Conservation (phyloP, 2,888 invertebrate species). For the Callyntrura sp. region DNA sequence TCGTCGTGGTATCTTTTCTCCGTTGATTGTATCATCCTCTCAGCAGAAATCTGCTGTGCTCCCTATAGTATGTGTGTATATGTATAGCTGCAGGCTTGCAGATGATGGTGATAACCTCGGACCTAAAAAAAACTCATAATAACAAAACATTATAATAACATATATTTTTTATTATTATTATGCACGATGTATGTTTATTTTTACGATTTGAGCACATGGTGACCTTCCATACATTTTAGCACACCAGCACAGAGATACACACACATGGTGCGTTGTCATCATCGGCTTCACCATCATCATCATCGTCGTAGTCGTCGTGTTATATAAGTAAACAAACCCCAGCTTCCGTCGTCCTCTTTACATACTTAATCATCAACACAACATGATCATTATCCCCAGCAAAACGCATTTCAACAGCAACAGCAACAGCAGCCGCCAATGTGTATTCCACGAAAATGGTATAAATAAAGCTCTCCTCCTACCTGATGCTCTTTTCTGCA, state of each 20-base stretch:
- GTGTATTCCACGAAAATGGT: too few species aligned
- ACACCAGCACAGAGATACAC: not conserved
- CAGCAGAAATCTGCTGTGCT: not conserved
- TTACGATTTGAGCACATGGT: slow-evolving; percentile 26
- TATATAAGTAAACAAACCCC: not conserved
- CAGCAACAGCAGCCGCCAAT: not conserved
- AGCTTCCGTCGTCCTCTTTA: slow-evolving; percentile 62
- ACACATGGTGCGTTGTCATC: too few species aligned
- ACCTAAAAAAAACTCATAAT: slow-evolving; percentile 12
- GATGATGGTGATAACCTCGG: slow-evolving; percentile 38
- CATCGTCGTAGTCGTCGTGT: too few species aligned
- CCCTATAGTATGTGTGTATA: not conserved
- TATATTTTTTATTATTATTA: not conserved
- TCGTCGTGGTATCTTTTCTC: not conserved
- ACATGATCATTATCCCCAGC: not conserved
- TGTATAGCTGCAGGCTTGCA: not conserved
- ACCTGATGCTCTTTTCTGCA: not conserved
- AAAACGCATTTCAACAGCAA: not conserved
- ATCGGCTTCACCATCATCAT: too few species aligned
- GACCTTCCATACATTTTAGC: slow-evolving; percentile 21
- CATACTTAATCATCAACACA: slow-evolving; percentile 45
- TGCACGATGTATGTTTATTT: not conserved
- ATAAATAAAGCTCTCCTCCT: too few species aligned
- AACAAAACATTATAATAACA: not conserved
- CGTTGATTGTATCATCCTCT: not conserved